phyloP scores from a whole-genome alignment of 2,113 vertebrate genomes.

The Apus apus region DNA sequence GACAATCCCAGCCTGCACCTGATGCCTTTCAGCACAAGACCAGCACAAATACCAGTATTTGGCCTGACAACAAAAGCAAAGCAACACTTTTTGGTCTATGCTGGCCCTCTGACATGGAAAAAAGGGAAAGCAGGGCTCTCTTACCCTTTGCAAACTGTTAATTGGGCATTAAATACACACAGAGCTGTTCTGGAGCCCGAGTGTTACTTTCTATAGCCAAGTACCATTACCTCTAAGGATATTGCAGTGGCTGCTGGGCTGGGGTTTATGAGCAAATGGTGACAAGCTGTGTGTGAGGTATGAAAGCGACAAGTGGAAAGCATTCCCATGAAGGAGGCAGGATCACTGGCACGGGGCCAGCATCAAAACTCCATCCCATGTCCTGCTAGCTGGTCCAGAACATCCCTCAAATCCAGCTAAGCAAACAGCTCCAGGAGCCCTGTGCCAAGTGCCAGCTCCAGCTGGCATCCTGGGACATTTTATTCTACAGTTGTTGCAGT shows the following conservation, averaged over 20 bases:
- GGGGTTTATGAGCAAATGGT: background rate
- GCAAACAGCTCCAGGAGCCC: slow-evolving; percentile 19
- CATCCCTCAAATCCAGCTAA: slow-evolving; percentile 39
- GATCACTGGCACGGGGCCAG: background rate
- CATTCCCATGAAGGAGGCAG: background rate
- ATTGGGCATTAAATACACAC: background rate
- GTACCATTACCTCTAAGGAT: background rate
- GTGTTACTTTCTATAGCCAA: background rate
- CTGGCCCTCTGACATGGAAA: background rate
- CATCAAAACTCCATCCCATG: background rate
- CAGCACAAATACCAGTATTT: background rate
- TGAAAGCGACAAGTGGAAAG: slow-evolving; percentile 15
- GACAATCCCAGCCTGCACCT: background rate
- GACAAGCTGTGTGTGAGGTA: background rate
- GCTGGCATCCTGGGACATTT: slow-evolving; percentile 7
- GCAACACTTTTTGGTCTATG: background rate
- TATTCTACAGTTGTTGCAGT: slow-evolving; percentile 6
- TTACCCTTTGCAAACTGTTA: background rate
- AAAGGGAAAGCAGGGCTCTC: background rate
- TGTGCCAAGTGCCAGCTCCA: slow-evolving; percentile 50
- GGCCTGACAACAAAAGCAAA: background rate
- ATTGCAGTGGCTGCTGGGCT: background rate
- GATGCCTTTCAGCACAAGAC: background rate
- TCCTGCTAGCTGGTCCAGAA: background rate
- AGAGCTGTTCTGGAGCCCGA: background rate